Base-by-base conservation (phyloP, 2,888 invertebrate species). In the Cryptus armator region DNA sequence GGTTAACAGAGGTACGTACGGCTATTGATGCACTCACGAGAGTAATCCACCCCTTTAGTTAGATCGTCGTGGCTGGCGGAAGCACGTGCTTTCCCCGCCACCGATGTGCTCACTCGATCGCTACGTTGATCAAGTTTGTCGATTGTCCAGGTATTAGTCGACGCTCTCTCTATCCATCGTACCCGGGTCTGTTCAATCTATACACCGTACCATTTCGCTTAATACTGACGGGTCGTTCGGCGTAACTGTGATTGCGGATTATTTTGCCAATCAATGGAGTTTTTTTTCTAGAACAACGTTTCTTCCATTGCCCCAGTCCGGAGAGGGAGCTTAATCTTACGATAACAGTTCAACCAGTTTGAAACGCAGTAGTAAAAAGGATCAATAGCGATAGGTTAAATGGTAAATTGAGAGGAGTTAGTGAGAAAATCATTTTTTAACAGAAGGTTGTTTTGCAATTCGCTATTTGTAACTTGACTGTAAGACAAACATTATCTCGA, bases 1-100 rank as follows among this genome's bases (percentile, higher is more conserved):
- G 68, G 32, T 51, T 29, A 71, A 64, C 32, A 46, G 75, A 29
- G 64, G 37, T 76, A 71, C 70, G 80, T 48, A 44, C 51, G 32
- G 59, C 59, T 62, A 62, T 62, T 62, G 59, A 62, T 74, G 74
- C 83, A 80, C 84, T 84, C 80, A 76, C 84, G 71, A 72, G 84
- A 72, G 71, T 80, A 84, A 84, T 80, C 84, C 80, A 84, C 84
- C 84, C 71, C 80, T 84, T 84, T 72, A 84, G 80, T 80, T 80
- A 62, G 75, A 75, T 71, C 75, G 83, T 76, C 75, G 80, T 72
- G 83, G 70, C 71, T 84, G 80, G 72, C 71, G 71, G 71, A 2
- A 32, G 84, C 84, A 84, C 80, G 80, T 84, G 84, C 72, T 83
- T 62, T 24, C 74, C 74, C 48, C 48, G 48, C 48, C 48, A 12